phyloP scores from a whole-genome alignment of 2,113 vertebrate species.

The Vidua macroura region DNA sequence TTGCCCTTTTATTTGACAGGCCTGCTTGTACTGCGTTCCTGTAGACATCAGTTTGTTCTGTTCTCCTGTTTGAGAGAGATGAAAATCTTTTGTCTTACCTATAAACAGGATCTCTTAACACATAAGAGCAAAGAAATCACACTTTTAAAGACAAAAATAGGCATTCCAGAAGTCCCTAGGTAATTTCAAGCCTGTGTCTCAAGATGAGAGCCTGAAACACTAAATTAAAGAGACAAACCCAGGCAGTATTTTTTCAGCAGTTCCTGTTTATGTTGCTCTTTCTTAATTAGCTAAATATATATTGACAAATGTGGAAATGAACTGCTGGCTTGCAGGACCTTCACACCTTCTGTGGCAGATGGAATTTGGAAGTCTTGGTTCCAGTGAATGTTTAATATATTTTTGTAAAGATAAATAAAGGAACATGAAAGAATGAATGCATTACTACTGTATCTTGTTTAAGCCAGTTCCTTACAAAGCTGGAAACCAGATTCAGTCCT shows the following conservation, averaged over 20 bases:
- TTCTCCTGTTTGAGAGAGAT: not conserved
- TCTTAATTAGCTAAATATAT: not conserved
- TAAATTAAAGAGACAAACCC: not conserved
- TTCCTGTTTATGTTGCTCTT: not conserved
- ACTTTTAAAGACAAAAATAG: not conserved
- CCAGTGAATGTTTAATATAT: not conserved
- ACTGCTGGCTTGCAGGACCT: not conserved
- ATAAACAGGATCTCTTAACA: not conserved
- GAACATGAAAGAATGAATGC: not conserved
- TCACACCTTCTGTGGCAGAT: not conserved
- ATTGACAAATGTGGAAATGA: not conserved
- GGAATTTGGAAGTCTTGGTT: not conserved
- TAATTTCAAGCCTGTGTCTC: not conserved
- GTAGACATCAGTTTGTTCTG: not conserved
- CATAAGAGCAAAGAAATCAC: not conserved
- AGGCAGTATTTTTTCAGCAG: not conserved
- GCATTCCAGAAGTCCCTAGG: not conserved
- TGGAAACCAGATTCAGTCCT: not conserved
- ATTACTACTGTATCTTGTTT: not conserved
- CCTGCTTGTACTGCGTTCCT: not conserved
- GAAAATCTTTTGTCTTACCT: not conserved
- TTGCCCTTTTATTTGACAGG: slow-evolving; percentile 13
- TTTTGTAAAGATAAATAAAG: not conserved
- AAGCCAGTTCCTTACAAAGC: not conserved
- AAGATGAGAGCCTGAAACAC: not conserved